These are phyloP conservation scores for Eremobia ochroleuca DNA, from an alignment of 2,888 invertebrate genomes.

Conservation along the genomic window DNA sequence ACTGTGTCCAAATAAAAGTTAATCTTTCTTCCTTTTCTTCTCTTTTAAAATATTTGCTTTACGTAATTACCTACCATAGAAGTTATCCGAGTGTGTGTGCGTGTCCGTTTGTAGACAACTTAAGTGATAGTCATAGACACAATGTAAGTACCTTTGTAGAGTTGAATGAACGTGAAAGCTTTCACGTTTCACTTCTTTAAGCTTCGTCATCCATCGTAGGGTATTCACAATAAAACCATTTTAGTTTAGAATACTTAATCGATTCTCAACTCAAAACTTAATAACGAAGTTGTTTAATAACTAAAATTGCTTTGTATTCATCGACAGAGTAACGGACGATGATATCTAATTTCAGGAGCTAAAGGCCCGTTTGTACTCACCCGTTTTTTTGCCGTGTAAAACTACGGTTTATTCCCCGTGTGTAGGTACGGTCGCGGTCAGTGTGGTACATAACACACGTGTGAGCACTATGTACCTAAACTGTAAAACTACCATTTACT, in stretches of 20 bases:
- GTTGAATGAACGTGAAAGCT: constrained; percentile 16
- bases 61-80: background rate
- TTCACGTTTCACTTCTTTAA: background rate
- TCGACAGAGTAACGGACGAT: background rate
- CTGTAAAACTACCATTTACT: too few relatives aligned
- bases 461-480: too few relatives aligned
- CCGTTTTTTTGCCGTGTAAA: background rate
- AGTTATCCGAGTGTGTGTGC: too few relatives aligned
- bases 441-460: too few relatives aligned
- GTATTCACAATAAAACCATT: background rate
- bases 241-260: background rate
- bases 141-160: background rate
- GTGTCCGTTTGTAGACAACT: too few relatives aligned
- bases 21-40: too few relatives aligned
- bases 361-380: background rate
- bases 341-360: background rate
- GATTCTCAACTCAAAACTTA: background rate
- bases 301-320: background rate
- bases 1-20: too few relatives aligned
- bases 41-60: too few relatives aligned
- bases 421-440: background rate
- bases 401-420: background rate
- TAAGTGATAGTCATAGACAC: background rate
- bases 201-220: background rate
- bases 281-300: background rate